phyloP scores from a whole-genome alignment of 2,888 invertebrate genomes.

The Mayetiola destructor region DNA sequence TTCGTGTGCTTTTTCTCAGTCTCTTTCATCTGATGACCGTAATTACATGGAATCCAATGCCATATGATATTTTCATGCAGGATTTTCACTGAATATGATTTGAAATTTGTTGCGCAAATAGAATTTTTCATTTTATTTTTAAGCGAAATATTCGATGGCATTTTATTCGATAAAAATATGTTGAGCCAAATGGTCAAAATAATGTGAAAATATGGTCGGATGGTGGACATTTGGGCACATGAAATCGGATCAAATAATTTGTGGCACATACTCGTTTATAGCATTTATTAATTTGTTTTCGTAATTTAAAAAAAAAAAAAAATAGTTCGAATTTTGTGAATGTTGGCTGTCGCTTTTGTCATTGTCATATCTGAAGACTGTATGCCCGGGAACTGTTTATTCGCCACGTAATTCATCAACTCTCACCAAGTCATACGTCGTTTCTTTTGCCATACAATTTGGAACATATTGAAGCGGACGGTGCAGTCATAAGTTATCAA shows the following conservation, averaged over 20 bases:
- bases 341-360: not conserved
- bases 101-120: not conserved
- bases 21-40: slow-evolving; percentile 4
- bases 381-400: too few species aligned
- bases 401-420: too few species aligned
- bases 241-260: too few species aligned
- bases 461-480: too few species aligned
- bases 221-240: not conserved
- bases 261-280: too few species aligned
- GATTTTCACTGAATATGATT: slow-evolving; percentile 8
- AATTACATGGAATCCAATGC: slow-evolving; percentile 6
- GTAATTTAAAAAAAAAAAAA: not conserved
- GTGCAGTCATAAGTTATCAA: too few species aligned
- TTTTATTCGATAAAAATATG: slow-evolving; percentile 7
- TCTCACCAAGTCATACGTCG: too few species aligned
- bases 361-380: not conserved
- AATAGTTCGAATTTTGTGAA: too few species aligned
- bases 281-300: slow-evolving; percentile 3
- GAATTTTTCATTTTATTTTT: slow-evolving; percentile 9
- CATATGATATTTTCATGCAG: slow-evolving; percentile 7
- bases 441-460: too few species aligned
- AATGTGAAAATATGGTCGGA: not conserved
- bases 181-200: not conserved
- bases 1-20: not conserved
- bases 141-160: not conserved